A percentile compares a stretch with the other conserved stretches of the same genome.
These are phyloP conservation scores for Prunella strophiata DNA, from an alignment of 2,797 vertebrate genomes.

Conservation along the genomic window DNA sequence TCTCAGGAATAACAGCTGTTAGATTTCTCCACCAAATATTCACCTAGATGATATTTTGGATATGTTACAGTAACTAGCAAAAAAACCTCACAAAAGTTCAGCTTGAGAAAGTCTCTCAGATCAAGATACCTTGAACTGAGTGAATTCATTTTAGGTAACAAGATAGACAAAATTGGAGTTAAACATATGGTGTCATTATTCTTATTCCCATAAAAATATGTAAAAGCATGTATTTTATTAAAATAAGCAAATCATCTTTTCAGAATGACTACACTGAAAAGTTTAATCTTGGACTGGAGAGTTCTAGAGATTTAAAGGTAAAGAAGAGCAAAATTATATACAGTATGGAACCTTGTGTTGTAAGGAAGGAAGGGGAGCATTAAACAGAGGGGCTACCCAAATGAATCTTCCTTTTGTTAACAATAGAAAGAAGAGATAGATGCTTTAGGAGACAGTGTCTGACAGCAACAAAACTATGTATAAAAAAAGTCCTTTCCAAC, in stretches of 20 bases:
- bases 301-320: background rate
- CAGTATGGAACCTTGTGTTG: background rate
- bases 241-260: background rate
- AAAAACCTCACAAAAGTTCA: background rate
- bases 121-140: background rate
- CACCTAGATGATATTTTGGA: background rate
- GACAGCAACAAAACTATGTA: background rate
- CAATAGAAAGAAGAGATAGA: background rate
- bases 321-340: background rate
- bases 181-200: background rate
- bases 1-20: background rate
- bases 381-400: background rate
- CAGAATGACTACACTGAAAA: background rate
- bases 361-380: background rate
- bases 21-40: background rate
- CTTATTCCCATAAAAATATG: background rate
- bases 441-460: background rate
- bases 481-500: fast-evolving
- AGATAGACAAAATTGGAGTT: background rate
- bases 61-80: background rate
- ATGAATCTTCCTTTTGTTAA: background rate
- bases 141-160: background rate
- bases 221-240: background rate
- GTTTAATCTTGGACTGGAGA: background rate
- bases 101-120: background rate